A percentile compares a stretch with the other conserved stretches of the same genome.
Conservation (phyloP, 2,113 vertebrate genomes). For the Corythaeola cristata region DNA sequence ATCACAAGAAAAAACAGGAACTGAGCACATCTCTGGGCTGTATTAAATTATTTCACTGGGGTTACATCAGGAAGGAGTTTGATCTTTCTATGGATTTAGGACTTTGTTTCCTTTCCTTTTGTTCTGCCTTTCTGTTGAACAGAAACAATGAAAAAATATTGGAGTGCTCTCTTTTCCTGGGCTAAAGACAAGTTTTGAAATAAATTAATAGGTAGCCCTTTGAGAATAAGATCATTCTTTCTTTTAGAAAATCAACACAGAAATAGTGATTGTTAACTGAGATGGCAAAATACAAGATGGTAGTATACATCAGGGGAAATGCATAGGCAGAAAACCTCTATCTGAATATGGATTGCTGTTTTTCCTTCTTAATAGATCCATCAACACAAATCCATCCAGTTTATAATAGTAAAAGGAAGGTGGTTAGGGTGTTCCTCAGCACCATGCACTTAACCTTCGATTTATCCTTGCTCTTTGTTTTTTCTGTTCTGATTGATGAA, state of each 20-base stretch:
- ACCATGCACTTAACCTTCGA: slow-evolving; percentile 16
- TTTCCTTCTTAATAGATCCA: background rate
- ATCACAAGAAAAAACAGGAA: background rate
- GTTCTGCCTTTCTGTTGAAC: background rate
- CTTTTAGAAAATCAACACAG: background rate
- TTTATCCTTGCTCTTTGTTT: slow-evolving; percentile 6
- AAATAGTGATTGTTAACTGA: background rate
- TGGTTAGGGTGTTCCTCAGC: background rate
- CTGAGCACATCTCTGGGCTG: background rate
- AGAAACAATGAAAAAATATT: background rate
- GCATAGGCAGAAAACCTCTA: background rate
- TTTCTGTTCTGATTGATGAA: slow-evolving; percentile 24
- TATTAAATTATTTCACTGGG: background rate
- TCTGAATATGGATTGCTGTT: background rate
- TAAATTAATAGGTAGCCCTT: background rate
- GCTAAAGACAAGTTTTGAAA: background rate
- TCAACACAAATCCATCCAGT: background rate
- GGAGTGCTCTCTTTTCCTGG: background rate
- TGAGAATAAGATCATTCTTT: background rate
- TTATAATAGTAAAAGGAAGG: background rate
- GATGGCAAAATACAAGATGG: background rate
- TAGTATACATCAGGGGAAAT: background rate
- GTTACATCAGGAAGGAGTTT: background rate
- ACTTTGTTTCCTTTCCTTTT: background rate
- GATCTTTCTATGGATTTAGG: background rate